Conservation (phyloP, 2,888 invertebrate genomes). For the Notocelia uddmanniana region DNA sequence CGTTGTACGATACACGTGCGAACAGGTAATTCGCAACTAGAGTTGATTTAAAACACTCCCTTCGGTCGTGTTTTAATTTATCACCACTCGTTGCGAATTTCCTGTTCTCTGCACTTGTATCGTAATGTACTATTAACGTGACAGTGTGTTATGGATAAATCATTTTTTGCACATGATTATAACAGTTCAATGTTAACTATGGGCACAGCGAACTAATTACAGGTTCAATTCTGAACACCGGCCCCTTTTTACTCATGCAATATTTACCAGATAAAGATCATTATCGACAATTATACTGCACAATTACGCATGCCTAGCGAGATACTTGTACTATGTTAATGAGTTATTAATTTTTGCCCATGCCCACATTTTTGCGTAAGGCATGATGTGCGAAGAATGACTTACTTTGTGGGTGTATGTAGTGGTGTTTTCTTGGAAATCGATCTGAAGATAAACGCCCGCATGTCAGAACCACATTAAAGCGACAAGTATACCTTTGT, state of each 20-base stretch:
- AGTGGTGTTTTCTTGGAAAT: too few relatives aligned
- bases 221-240: conserved; percentile 1
- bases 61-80: too few relatives aligned
- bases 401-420: background rate
- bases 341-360: conserved; percentile 11
- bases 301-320: conserved; percentile 11
- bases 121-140: too few relatives aligned
- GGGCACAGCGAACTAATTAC: background rate
- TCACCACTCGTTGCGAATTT: too few relatives aligned
- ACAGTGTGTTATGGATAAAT: background rate
- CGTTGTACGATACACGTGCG: too few relatives aligned
- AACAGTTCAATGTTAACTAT: too few relatives aligned
- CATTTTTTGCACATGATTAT: background rate
- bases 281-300: conserved; percentile 4
- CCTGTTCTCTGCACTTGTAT: too few relatives aligned
- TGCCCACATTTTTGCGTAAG: conserved; percentile 4
- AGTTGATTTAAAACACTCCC: too few relatives aligned
- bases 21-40: too few relatives aligned
- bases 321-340: conserved; percentile 7
- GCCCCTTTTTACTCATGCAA: background rate
- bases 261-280: conserved; percentile 4
- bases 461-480: too few relatives aligned
- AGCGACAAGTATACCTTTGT: too few relatives aligned
- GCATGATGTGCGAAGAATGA: background rate
- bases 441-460: too few relatives aligned